Base-by-base conservation (phyloP, 2,888 invertebrate species). In the Troides aeacus region DNA sequence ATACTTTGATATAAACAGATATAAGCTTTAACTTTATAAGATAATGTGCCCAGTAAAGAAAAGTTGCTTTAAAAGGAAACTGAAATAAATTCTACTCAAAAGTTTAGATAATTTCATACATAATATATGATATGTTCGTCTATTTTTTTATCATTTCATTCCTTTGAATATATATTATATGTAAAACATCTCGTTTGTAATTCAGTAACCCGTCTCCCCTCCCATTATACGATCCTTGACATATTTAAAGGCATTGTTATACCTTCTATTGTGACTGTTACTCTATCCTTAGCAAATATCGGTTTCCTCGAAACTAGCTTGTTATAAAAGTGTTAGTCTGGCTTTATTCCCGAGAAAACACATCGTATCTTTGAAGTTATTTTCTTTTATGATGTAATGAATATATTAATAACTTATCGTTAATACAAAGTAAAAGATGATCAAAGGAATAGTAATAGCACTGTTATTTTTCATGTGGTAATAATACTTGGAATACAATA, bases 161-260 rank as follows among this genome's bases (percentile, higher is more conserved):
- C 39, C 39, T 39, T 39, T 39, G 39, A 39, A 39, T 39, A 39
- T 30, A 30, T 39, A 39, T 39, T 10, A 39, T 24, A 58, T 23
- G 6, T 23, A 21, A n/a, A 57, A 10, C 10, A 57, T 17, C 21
- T 18, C n/a, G 42, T 61, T 61, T 39, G 42, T 12, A 61, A 61
- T 61, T 42, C 62, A 63, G 53, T 53, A 24, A 62, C 7, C 23
- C 17, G 10, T 62, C 17, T 50, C 50, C 15, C 18, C 0, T 53
- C 15, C n/a, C 53, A 53, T 63, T 53, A 63, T 8, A 30, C 53
- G 30, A 63, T 23, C 63, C 53, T 53, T 63, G 63, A 63, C 63
- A 53, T 53, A 63, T 53, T 63, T 50, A 53, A 63, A 53, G 53
- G 24, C 63, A 63, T 63, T 53, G 63, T 63, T 53, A 24, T 24